Base-by-base conservation (phyloP, 2,797 vertebrate genomes). In the Propithecus perrieri region DNA sequence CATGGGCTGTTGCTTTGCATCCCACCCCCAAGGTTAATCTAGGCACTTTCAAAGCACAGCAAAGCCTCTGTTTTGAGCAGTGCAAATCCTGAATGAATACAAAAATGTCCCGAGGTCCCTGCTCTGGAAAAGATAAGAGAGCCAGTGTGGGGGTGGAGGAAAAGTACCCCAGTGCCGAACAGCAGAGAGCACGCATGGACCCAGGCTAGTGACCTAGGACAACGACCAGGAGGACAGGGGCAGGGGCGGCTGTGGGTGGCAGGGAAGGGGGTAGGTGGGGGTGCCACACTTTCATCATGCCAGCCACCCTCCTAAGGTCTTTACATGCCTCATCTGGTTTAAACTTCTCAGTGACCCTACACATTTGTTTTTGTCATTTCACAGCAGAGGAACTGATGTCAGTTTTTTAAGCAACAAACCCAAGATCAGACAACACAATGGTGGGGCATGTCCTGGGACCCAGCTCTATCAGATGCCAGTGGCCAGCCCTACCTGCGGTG, bases 311-410 rank as follows among this genome's bases (percentile, higher is more conserved):
- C 24, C 71, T 13, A 17, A 57, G 55, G 79, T 35, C 38, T 30
- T 74, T n/a, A 12, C 7, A 0, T 26, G 1, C 8, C 24, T 92
- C 3, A 0, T 72, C 30, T 72, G 10, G 18, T 53, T 59, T 14
- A 78, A 92, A 76, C 14, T 4, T 41, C 38, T 57, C 17, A 0
- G n/a, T 72, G 79, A 89, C 48, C 75, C 71, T 83, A 33, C 13
- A 7, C 6, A 22, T 38, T 50, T 75, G 30, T 87, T 84, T 90
- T 89, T 22, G 28, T 26, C n/a, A 46, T 85, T 74, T 89, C 24
- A 80, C 85, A 67, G 48, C 35, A 38, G 69, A 97, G 94, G 89
- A 93, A 95, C 83, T 96, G 67, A 53, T 35, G 61, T 4, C 24
- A 65, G 76, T 28, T 4, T 9, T 22, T 95, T 86, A 74, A 94